A percentile compares a stretch with the other conserved stretches of the same genome.
Evolutionary conservation across 1,140 invertebrate genomes (phyloP).

Genomic region (Latrodectus geometricus): DNA sequence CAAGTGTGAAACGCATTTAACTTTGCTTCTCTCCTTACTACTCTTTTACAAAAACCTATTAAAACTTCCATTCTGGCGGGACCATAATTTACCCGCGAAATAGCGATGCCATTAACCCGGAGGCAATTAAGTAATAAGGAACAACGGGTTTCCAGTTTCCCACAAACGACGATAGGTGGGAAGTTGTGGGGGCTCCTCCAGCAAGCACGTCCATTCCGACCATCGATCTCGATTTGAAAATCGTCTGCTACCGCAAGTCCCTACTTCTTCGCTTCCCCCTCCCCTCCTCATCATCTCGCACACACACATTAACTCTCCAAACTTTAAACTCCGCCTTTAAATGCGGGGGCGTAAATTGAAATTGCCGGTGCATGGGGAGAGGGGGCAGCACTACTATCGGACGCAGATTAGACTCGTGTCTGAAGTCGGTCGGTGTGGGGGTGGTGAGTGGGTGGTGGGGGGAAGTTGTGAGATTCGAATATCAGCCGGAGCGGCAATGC

Average conservation of each 20-base stretch:
- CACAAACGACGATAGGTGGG: neutral
- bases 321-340: slow-evolving; percentile 40
- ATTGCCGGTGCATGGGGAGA: slow-evolving; percentile 4
- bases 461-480: neutral
- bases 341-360: slow-evolving; percentile 30
- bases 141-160: neutral
- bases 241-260: neutral
- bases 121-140: slow-evolving; percentile 22
- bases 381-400: slow-evolving; percentile 7
- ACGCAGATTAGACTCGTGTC: neutral
- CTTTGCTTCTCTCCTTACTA: neutral
- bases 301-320: neutral
- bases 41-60: neutral
- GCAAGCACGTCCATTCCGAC: neutral
- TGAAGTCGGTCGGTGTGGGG: neutral
- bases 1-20: neutral
- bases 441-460: neutral
- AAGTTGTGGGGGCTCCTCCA: neutral
- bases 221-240: neutral
- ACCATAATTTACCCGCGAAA: slow-evolving; percentile 22
- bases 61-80: neutral
- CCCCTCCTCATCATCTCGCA: neutral
- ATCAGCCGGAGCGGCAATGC: slow-evolving; percentile 22
- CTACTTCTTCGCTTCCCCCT: neutral
- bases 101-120: slow-evolving; percentile 16